Conservation (phyloP, 2,888 invertebrate genomes). For the Luperina testacea region DNA sequence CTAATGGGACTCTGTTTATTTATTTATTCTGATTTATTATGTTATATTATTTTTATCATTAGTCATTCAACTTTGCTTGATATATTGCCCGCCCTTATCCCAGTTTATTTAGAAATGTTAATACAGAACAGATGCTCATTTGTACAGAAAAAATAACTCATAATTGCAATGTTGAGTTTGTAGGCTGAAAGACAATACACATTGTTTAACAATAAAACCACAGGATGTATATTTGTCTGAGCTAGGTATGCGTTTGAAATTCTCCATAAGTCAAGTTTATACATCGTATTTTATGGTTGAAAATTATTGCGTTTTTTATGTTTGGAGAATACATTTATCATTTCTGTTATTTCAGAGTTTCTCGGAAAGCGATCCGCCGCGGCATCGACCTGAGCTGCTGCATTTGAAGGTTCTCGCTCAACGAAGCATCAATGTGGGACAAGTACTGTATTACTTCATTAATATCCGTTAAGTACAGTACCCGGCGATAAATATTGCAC, state of each 20-base stretch:
- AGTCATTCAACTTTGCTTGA: not conserved
- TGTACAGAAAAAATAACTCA: conserved; percentile 9
- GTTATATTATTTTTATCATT: not conserved
- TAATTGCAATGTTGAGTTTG: conserved; percentile 14
- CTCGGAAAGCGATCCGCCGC: conserved; percentile 78
- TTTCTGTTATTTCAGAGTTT: conserved; percentile 77
- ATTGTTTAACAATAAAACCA: conserved; percentile 39
- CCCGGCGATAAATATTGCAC: too few species aligned
- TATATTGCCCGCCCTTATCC: not conserved
- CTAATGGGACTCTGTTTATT: not conserved
- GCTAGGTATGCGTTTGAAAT: conserved; percentile 41
- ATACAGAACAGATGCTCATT: conserved; percentile 2
- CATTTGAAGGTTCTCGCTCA: conserved; percentile 79
- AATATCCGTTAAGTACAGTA: not conserved
- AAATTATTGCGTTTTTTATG: conserved; percentile 54
- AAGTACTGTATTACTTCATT: conserved; percentile 70
- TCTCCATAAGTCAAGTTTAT: conserved; percentile 52
- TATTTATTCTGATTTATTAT: not conserved
- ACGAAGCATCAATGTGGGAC: conserved; percentile 77
- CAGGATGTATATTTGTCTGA: conserved; percentile 41
- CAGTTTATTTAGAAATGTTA: not conserved
- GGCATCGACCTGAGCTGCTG: conserved; percentile 79
- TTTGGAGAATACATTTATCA: conserved; percentile 56
- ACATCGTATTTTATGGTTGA: conserved; percentile 51
- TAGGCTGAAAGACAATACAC: conserved; percentile 38